Evolutionary conservation across 2,113 vertebrate species (phyloP).

Genomic region (Microtus richardsoni): DNA sequence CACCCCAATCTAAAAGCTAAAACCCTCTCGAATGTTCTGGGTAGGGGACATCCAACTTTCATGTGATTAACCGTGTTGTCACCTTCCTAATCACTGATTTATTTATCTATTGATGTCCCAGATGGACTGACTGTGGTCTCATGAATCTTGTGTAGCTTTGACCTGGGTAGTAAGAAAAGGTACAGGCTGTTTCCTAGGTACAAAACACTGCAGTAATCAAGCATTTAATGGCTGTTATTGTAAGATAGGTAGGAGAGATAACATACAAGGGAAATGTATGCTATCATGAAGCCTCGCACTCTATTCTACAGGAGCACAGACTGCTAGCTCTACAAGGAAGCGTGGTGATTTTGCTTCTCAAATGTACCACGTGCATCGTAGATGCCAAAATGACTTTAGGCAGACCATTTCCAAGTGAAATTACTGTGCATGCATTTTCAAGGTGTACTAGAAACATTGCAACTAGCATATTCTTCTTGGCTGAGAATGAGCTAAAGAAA

Average conservation of each 20-base stretch:
- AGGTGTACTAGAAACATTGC: neutral
- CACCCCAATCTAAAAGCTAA: neutral
- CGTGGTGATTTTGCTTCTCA: neutral
- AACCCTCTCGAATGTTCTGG: neutral
- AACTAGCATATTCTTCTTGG: neutral
- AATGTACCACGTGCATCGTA: neutral
- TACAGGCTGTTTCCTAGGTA: neutral
- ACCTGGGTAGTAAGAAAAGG: constrained; percentile 8
- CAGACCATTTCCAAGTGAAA: neutral
- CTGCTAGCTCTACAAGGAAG: neutral
- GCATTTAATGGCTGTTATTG: constrained; percentile 14
- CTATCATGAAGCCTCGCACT: neutral
- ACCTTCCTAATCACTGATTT: neutral
- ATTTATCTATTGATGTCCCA: neutral
- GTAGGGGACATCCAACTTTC: neutral
- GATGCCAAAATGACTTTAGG: neutral
- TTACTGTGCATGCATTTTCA: neutral
- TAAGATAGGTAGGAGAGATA: neutral
- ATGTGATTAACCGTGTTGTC: neutral
- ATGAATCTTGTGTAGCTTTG: neutral
- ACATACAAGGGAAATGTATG: neutral
- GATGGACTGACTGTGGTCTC: neutral
- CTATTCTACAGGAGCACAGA: neutral
- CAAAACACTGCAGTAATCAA: neutral
- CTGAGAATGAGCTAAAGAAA: constrained; percentile 16